A percentile compares a stretch with the other conserved stretches of the same genome.
phyloP scores from a whole-genome alignment of 2,888 invertebrate genomes.

The Alloplasta piceator region DNA sequence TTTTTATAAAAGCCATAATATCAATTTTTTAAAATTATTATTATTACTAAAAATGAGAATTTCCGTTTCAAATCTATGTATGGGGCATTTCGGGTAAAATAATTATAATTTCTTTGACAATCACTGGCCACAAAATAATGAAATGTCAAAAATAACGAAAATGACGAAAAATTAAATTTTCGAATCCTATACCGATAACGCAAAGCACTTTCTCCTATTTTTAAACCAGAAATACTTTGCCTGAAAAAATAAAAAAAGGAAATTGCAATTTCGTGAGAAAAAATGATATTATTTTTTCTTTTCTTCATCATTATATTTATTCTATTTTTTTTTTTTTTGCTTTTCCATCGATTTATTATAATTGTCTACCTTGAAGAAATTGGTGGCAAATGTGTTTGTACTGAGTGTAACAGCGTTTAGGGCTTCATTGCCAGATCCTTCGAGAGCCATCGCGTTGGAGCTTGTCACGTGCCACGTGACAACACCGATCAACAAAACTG shows the following conservation, averaged over 20 bases:
- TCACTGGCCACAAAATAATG: too few species aligned
- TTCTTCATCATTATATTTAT: background rate
- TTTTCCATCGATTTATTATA: background rate
- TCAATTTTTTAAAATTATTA: too few species aligned
- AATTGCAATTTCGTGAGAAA: background rate
- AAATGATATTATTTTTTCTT: slow-evolving; percentile 3
- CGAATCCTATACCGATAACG: too few species aligned
- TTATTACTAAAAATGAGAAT: too few species aligned
- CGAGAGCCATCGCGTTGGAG: slow-evolving; percentile 50
- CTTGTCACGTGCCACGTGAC: slow-evolving; percentile 49
- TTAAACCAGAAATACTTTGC: too few species aligned
- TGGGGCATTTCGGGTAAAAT: too few species aligned
- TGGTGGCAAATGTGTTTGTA: slow-evolving; percentile 42
- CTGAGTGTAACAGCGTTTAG: slow-evolving; percentile 35
- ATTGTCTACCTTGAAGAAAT: slow-evolving; percentile 49
- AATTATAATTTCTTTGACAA: too few species aligned
- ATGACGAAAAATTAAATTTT: too few species aligned
- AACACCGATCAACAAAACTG: slow-evolving; percentile 55
- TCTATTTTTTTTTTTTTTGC: background rate
- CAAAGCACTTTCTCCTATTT: too few species aligned
- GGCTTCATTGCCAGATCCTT: background rate
- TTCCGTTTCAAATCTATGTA: too few species aligned
- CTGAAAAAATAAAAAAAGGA: slow-evolving; percentile 36
- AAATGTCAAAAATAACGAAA: too few species aligned
- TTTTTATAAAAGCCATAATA: too few species aligned